Conservation (phyloP, 2,797 vertebrate genomes). For the Microtus agrestis region DNA sequence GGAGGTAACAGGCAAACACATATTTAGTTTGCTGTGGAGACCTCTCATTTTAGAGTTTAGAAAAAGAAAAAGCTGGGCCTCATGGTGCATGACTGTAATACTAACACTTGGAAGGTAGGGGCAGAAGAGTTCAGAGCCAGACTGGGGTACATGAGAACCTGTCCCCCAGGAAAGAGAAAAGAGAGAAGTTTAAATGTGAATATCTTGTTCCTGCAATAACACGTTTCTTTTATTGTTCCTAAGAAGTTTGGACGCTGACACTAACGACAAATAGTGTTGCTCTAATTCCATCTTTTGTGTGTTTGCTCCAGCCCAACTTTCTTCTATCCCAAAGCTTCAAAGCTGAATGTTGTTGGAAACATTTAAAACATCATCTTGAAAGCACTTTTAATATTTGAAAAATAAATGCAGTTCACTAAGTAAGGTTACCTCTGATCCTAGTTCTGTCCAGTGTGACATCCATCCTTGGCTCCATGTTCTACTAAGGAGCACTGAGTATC, state of each 20-base stretch:
- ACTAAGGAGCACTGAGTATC: background rate
- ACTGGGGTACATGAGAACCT: background rate
- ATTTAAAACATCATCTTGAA: slow-evolving; percentile 39
- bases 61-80: background rate
- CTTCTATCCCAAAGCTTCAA: background rate
- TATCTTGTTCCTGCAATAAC: background rate
- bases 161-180: background rate
- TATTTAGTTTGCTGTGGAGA: background rate
- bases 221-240: background rate
- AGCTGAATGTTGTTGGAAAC: background rate
- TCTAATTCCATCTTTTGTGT: background rate
- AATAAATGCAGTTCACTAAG: background rate
- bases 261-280: background rate
- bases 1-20: background rate
- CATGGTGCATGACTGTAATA: background rate
- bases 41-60: background rate
- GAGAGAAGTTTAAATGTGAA: background rate
- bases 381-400: background rate
- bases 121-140: background rate
- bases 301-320: background rate
- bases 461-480: too few species aligned
- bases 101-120: background rate
- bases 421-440: background rate
- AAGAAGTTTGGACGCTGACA: background rate
- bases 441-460: background rate